Percentiles rank a stretch among this genome's conserved stretches.
Conservation (phyloP, 2,113 vertebrate species). For the Setophaga coronata region DNA sequence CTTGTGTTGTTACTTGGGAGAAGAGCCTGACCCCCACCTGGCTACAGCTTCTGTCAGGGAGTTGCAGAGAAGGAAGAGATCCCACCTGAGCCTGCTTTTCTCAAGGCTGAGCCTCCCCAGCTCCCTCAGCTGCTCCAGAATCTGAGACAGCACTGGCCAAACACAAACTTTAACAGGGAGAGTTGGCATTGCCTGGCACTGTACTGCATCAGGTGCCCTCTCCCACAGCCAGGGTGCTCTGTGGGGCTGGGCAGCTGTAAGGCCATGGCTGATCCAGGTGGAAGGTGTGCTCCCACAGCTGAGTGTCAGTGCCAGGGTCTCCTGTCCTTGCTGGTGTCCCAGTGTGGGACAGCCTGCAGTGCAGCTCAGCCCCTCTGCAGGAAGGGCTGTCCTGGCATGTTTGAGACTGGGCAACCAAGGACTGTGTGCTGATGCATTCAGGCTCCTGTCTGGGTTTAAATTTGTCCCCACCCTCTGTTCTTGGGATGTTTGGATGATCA, state of each 20-base stretch:
- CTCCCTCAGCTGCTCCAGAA: neutral
- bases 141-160: neutral
- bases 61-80: neutral
- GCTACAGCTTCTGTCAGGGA: neutral
- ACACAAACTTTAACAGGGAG: neutral
- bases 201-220: neutral
- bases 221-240: neutral
- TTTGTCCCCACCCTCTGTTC: neutral
- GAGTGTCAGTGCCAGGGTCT: neutral
- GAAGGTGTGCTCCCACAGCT: neutral
- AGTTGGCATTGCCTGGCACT: neutral
- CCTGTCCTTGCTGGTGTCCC: neutral
- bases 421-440: fast-evolving
- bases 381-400: fast-evolving
- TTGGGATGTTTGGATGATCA: neutral
- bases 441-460: neutral
- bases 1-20: neutral
- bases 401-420: neutral
- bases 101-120: neutral
- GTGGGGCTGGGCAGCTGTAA: neutral
- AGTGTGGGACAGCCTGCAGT: fast-evolving
- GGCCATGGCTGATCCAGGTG: neutral
- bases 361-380: neutral
- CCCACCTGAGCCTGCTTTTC: neutral
- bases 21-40: neutral